Evolutionary conservation across 2,113 vertebrate species (phyloP), one percentile per base, ranked within the genome.

Genomic region (Nibea albiflora): DNA sequence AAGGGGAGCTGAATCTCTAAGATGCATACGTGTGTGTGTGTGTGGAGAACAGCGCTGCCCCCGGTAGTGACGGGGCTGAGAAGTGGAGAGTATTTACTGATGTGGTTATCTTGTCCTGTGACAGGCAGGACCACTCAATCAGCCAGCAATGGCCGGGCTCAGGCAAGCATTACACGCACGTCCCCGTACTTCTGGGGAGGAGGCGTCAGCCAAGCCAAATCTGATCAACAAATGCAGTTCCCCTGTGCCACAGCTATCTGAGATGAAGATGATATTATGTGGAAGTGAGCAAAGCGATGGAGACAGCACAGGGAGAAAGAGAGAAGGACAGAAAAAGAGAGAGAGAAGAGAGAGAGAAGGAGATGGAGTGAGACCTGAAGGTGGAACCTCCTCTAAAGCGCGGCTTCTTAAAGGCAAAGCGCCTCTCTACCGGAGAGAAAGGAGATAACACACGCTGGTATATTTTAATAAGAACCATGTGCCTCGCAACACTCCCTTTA

Each of bases 231-330:
- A 97, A 97, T 96, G 95, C 94, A 94, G 96, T 95, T 96, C 96
- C 96, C 95, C 95, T 94, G 97, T 95, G 96, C 96, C 94, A 95
- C 94, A 91, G 96, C 96, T 96, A 97, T 97, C 97, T 95, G 96
- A 96, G 97, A 99, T 97, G 97, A 98, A 98, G 97, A 98, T 97
- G 96, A 98, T 97, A 97, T 97, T 97, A 97, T 93, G 95, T 96
- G 96, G 95, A 96, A 96, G 96, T 95, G 95, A 96, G 96, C 94
- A 96, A 96, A 97, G 96, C 95, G 96, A 96, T 95, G 96, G 96
- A 97, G 95, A 96, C 95, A 95, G 95, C 81, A 86, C 80, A 85
- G 93, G 92, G 89, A 90, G 92, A 85, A 90, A 53, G 47, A 17
- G 65, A 61, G 73, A 90, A 90, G 94, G 92, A 92, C 91, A 90